These are phyloP conservation scores for Tachysurus fulvidraco DNA, from an alignment of 2,113 vertebrate genomes.

Conservation along the genomic window DNA sequence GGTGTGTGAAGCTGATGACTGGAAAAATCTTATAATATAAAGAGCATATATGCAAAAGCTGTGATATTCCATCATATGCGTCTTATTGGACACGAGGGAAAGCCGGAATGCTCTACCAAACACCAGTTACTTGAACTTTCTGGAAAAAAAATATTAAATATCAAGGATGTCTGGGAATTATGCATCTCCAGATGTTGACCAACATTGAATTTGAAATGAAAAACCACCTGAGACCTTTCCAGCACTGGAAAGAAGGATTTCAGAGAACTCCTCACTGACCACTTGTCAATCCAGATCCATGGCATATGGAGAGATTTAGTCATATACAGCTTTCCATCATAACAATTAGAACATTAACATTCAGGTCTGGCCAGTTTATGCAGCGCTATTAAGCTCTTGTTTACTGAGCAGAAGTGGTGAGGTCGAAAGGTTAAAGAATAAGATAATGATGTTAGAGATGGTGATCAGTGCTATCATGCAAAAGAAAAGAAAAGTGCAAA, in stretches of 20 bases:
- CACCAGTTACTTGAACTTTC: slow-evolving; percentile 34
- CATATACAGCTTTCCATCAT: background rate
- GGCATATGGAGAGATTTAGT: slow-evolving; percentile 2
- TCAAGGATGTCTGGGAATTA: slow-evolving; percentile 50
- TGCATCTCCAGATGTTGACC: slow-evolving; percentile 25
- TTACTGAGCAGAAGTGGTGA: background rate
- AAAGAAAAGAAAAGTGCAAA: slow-evolving; percentile 20
- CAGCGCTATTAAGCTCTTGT: background rate
- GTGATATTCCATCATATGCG: background rate
- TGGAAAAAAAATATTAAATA: slow-evolving; percentile 38
- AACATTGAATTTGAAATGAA: slow-evolving; percentile 44
- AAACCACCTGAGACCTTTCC: slow-evolving; percentile 32
- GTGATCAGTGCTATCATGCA: background rate
- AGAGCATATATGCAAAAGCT: background rate
- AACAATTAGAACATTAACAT: slow-evolving; percentile 5
- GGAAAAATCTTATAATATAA: background rate
- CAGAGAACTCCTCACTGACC: slow-evolving; percentile 14
- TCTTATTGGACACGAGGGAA: background rate
- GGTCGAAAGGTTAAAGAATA: slow-evolving; percentile 22
- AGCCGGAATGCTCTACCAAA: background rate
- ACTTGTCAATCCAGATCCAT: slow-evolving; percentile 24
- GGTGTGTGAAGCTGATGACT: background rate
- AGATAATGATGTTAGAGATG: slow-evolving; percentile 23
- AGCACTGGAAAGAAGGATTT: slow-evolving; percentile 15
- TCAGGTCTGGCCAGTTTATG: background rate